Percentiles rank a stretch among this genome's conserved stretches.
phyloP scores from a whole-genome alignment of 2,113 vertebrate genomes.

The Puffinus mauretanicus region DNA sequence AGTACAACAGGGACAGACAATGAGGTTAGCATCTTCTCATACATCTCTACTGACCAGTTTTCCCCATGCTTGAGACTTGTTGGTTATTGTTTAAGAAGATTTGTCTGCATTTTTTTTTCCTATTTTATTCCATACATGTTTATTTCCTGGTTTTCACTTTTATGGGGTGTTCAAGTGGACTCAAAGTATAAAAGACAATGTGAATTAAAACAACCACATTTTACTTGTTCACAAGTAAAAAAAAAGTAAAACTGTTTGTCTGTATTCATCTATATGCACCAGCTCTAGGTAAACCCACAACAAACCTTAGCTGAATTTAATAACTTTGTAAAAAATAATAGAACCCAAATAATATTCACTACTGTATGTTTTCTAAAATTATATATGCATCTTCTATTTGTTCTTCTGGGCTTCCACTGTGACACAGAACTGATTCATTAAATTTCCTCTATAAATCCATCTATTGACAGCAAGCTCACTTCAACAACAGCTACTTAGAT shows the following conservation, averaged over 20 bases:
- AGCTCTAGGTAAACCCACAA: not conserved
- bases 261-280: not conserved
- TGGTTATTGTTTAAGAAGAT: not conserved
- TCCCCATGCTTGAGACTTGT: not conserved
- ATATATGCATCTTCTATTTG: not conserved
- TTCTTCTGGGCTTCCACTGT: not conserved
- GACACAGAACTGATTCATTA: not conserved
- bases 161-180: not conserved
- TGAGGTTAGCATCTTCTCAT: not conserved
- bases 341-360: not conserved
- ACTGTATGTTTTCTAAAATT: not conserved
- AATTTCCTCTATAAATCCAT: not conserved
- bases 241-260: not conserved
- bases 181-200: not conserved
- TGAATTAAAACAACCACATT: not conserved
- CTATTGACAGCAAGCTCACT: not conserved
- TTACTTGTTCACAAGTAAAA: not conserved
- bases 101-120: not conserved
- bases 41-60: not conserved
- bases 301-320: not conserved
- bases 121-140: not conserved
- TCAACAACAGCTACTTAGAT: not conserved
- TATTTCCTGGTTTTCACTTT: not conserved
- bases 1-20: not conserved
- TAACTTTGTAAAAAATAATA: not conserved